Percentiles rank a stretch among this genome's conserved stretches.
phyloP scores from a whole-genome alignment of 1,140 invertebrate species.

The Plodia interpunctella region DNA sequence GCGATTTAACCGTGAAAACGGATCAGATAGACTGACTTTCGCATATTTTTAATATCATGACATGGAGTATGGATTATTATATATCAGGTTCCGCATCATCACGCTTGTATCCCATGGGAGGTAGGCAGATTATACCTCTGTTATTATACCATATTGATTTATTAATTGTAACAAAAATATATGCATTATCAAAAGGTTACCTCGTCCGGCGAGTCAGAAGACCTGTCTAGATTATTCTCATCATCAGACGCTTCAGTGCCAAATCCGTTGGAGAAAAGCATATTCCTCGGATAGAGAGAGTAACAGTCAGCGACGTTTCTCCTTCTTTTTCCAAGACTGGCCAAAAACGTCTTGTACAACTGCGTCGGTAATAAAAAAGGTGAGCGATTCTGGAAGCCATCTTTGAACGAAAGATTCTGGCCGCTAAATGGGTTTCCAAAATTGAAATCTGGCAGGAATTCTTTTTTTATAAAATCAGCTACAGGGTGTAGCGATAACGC shows the following conservation, averaged over 20 bases:
- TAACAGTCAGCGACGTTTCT: conserved; percentile 70
- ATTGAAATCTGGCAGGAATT: conserved; percentile 71
- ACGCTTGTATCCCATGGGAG: too few species aligned
- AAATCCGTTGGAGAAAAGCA: conserved; percentile 69
- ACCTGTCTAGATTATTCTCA: conserved; percentile 63
- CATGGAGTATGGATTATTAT: too few species aligned
- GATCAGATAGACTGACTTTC: too few species aligned
- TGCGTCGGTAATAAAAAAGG: conserved; percentile 84
- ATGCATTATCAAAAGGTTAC: conserved; percentile 24
- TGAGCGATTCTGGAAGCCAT: conserved; percentile 59
- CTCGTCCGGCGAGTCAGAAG: conserved; percentile 70
- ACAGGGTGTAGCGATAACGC: conserved; percentile 56
- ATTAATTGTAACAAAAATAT: too few species aligned
- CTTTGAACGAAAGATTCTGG: conserved; percentile 60
- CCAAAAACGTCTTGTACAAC: conserved; percentile 86
- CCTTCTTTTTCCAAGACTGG: conserved; percentile 77
- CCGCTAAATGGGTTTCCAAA: conserved; percentile 66
- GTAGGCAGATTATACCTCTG: too few species aligned
- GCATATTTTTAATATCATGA: too few species aligned
- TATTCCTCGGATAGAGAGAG: conserved; percentile 71
- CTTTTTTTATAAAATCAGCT: conserved; percentile 74
- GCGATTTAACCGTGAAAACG: too few species aligned
- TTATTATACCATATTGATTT: too few species aligned
- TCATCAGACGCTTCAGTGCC: conserved; percentile 68
- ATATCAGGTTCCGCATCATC: too few species aligned